Evolutionary conservation across 2,113 vertebrate genomes (phyloP), one percentile per base, ranked within the genome.

Genomic region (Equus przewalskii): DNA sequence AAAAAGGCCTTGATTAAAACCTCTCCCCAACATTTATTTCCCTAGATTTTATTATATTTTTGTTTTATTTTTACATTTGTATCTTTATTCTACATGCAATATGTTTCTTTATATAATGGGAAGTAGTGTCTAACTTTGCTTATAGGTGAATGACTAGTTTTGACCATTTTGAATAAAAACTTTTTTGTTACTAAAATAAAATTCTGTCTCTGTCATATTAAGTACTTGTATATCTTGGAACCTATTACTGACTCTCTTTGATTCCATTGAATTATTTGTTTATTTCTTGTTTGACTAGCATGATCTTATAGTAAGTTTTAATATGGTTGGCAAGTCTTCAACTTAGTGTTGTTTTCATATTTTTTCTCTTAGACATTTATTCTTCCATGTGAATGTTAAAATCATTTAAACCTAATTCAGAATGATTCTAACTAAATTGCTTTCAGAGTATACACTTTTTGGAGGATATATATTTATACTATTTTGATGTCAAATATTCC

Each of bases 11-110:
- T 79, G 3, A 64, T 83, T 89, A 51, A 94, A 94, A 51, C 19
- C 1, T 70, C 11, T 70, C 3, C 5, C 1, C 44, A 81, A 64
- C 28, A 70, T 58, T 51, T 51, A 26, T 26, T 89, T n/a, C 75
- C 22, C 81, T 90, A 64, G 86, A 73, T 82, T 80, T 96, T 75
- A 36, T 78, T 92, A 30, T 78, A 5, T 46, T 83, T 94, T 83
- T 41, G 18, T 78, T 49, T 79, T 65, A 67, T 82, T 62, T 58
- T 87, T 64, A 78, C 12, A 65, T 84, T 72, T 86, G 16, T 80
- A 16, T 78, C 33, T 79, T 73, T 83, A 60, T 2, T 65, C 24
- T 7, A 79, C 51, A 41, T 76, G 16, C 54, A 87, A 67, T 70
- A 49, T 83, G 14, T 89, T 92, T 88, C 49, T 92, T 83, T 89